A percentile compares a stretch with the other conserved stretches of the same genome.
Conservation (phyloP, 2,888 invertebrate genomes). For the Hirtodrosophila trivittata region DNA sequence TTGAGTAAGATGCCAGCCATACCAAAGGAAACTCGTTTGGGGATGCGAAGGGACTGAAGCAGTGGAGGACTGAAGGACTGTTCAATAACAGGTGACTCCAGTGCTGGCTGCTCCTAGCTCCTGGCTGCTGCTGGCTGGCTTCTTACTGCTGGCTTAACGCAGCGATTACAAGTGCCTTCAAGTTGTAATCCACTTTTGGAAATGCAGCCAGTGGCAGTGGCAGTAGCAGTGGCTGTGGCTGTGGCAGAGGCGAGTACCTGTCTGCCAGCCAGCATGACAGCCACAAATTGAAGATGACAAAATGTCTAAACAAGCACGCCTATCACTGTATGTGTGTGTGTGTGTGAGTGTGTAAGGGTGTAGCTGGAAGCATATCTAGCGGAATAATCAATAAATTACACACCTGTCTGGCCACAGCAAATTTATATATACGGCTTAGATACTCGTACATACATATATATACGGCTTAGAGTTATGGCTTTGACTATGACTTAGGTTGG, state of each 20-base stretch:
- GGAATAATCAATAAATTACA: conserved; percentile 83
- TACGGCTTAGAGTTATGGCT: conserved; percentile 59
- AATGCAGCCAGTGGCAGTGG: conserved; percentile 63
- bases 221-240: conserved; percentile 17
- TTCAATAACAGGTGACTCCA: conserved; percentile 61
- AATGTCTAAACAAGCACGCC: conserved; percentile 76
- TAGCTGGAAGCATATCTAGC: conserved; percentile 61
- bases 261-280: conserved; percentile 69
- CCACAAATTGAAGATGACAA: conserved; percentile 81
- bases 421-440: conserved; percentile 36
- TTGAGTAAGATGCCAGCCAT: conserved; percentile 44
- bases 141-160: conserved; percentile 68
- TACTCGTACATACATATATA: conserved; percentile 2
- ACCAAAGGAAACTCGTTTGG: conserved; percentile 29
- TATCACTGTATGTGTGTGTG: conserved; percentile 16
- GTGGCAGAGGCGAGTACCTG: conserved; percentile 30
- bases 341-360: conserved; percentile 23
- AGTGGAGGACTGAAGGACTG: conserved; percentile 20
- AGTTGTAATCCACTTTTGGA: conserved; percentile 80
- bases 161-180: conserved; percentile 80
- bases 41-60: conserved; percentile 24
- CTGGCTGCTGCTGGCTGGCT: conserved; percentile 23
- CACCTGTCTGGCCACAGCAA: conserved; percentile 82
- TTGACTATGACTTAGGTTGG: conserved; percentile 33
- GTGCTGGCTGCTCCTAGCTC: conserved; percentile 2